These are phyloP conservation scores for Chelonus formosanus DNA, from an alignment of 2,888 invertebrate species.

Conservation along the genomic window DNA sequence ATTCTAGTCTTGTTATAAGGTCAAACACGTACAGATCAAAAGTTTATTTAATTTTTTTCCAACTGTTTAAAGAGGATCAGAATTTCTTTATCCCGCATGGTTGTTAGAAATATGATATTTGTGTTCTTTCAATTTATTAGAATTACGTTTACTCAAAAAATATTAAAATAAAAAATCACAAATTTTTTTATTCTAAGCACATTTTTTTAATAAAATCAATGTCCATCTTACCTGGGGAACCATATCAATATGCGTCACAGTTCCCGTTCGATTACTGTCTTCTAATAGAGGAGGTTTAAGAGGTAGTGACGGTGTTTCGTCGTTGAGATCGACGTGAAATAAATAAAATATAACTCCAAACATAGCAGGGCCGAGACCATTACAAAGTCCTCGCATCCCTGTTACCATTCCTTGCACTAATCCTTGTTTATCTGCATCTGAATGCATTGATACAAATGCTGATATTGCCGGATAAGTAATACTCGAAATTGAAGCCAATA, in stretches of 20 bases:
- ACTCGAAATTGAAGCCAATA: conserved; percentile 93
- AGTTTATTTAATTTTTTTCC: no score
- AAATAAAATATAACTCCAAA: conserved; percentile 98
- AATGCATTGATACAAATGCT: conserved; percentile 97
- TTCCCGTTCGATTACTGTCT: conserved; percentile 62
- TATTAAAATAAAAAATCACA: no score
- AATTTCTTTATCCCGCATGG: no score
- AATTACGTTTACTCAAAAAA: no score
- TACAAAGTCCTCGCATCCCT: conserved; percentile 97
- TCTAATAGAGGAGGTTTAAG: conserved; percentile 63
- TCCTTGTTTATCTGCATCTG: conserved; percentile 97
- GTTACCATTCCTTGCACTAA: conserved; percentile 98
- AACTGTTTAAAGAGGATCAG: no score
- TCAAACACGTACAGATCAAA: no score
- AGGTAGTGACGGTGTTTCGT: conserved; percentile 66
- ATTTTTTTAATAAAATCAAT: conserved; percentile 7
- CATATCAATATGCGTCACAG: conserved; percentile 66
- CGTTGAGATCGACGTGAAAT: conserved; percentile 97
- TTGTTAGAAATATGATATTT: no score
- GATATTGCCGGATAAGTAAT: conserved; percentile 99
- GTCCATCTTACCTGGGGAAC: conserved; percentile 65
- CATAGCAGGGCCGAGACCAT: conserved; percentile 97
- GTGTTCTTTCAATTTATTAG: no score
- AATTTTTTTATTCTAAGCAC: no score
- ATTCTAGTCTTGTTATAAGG: no score